Evolutionary conservation across 2,888 invertebrate genomes (phyloP), one percentile per base, ranked within the genome.

Genomic region (Candidula unifasciata): DNA sequence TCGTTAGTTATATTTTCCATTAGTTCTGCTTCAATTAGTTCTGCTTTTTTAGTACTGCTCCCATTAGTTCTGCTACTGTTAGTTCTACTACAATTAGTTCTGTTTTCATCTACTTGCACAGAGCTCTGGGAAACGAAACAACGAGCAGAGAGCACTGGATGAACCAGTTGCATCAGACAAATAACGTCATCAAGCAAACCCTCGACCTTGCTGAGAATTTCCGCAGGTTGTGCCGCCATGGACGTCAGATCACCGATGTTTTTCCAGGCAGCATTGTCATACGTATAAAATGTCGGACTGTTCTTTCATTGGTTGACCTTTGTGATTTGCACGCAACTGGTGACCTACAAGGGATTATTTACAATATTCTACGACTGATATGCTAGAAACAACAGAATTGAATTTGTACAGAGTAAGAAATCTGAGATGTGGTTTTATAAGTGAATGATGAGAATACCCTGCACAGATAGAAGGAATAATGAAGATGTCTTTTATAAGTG

Each of bases 211-310:
- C 81, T 6, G 35, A 78, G 16, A 30, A 74, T n/a, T 76, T 83
- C 27, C 60, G 71, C 10, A 30, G 60, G 1, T 44, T 87, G 33
- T 83, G 86, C 68, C 52, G 85, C 52, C 86, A 87, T 44, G 79
- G 83, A 2, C 77, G 87, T 3, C 33, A 30, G 44, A 83, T 87
- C 27, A 78, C 71, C 21, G 79, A 85, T 71, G 83, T 87, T 33
- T 35, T 60, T 18, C 66, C 82, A 6, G 87, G 87, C 8, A 87
- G 87, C 44, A 83, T 87, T 73, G 35, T 87, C 64, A 69, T 87
- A 66, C 64, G 82, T 35, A 52, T 87, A 52, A 85, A 74, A 24
- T 87, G 87, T 66, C 79, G 69, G 27, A 85, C 86, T 37, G 57
- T 87, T 80, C 57, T 44, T 8, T 83, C 85, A 33, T 69, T 85